Evolutionary conservation across 1,140 invertebrate species (phyloP).

Genomic region (Zaprionus capensis): DNA sequence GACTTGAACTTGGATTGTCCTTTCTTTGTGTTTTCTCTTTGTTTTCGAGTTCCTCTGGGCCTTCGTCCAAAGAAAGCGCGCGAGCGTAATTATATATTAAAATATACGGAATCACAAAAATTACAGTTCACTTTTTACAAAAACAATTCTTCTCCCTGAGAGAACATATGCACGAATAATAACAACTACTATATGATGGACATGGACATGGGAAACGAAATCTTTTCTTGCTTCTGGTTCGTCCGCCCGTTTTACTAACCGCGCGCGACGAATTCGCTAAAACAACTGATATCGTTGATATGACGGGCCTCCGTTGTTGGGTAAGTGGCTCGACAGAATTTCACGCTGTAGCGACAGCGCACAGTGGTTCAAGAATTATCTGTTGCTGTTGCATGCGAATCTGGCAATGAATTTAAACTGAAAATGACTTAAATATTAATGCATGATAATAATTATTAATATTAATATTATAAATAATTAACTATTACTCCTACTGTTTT

Average conservation of each 20-base stretch:
- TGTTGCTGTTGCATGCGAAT: neutral
- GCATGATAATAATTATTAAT: neutral
- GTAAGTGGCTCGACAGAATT: constrained; percentile 64
- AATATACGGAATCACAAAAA: constrained; percentile 65
- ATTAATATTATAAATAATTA: too few relatives aligned
- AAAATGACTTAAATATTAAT: neutral
- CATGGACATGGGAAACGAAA: constrained; percentile 49
- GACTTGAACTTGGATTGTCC: constrained; percentile 72
- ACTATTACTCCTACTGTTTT: too few relatives aligned
- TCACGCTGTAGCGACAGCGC: constrained; percentile 51
- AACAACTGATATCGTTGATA: constrained; percentile 81
- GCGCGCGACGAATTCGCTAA: constrained; percentile 76
- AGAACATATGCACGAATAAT: constrained; percentile 16
- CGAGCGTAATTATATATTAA: constrained; percentile 68
- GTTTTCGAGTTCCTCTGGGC: constrained; percentile 22
- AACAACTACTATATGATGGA: constrained; percentile 49
- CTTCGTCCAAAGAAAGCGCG: constrained; percentile 52
- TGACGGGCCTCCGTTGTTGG: constrained; percentile 72
- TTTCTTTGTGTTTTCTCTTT: constrained; percentile 42
- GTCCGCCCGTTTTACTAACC: constrained; percentile 47
- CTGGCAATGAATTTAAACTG: neutral
- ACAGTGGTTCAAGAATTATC: constrained; percentile 27
- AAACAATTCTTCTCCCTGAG: constrained; percentile 24
- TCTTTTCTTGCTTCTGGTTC: constrained; percentile 43
- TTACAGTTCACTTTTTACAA: constrained; percentile 58